Evolutionary conservation across 2,888 invertebrate species (phyloP), one percentile per base, ranked within the genome.

Genomic region (Mylabris sibirica): DNA sequence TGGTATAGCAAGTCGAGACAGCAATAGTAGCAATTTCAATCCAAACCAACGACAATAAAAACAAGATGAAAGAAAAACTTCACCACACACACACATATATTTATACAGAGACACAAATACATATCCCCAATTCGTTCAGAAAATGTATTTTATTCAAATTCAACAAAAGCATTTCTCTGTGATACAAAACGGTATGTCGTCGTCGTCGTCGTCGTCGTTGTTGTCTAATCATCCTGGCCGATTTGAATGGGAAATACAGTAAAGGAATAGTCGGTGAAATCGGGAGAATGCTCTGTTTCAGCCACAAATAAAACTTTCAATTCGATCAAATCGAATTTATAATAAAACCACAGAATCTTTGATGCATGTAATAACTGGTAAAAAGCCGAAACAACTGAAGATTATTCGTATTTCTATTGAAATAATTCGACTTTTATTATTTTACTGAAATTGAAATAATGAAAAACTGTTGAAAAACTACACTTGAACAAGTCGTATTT

Each of bases 111-210:
- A n/a, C n/a, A n/a, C n/a, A n/a, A n/a, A n/a, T n/a, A n/a, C n/a
- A n/a, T n/a, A n/a, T n/a, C 4, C 41, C n/a, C 44, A 6, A 44
- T 44, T 4, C 44, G 44, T 44, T 17, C 17, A 20, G 2, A 49
- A 49, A 49, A 49, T 49, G 20, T 49, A 49, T 49, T 49, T 49
- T 49, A 49, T 49, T 49, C 49, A 49, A 49, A 49, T 49, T 9
- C 49, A 49, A 49, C 49, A 49, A 49, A 49, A 49, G 49, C 49
- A 20, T 20, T 9, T 49, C 6, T 44, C 6, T 44, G 44, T 17
- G 44, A 17, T 44, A 44, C 44, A 44, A 17, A 44, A 44, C n/a
- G 49, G 49, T 49, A 49, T 49, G 49, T 49, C 9, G 49, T 20
- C 49, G 11, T 30, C 30, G 30, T 30, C 30, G 30, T 49, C 9